Evolutionary conservation across 2,888 invertebrate genomes (phyloP).

Genomic region (Operophtera brumata): DNA sequence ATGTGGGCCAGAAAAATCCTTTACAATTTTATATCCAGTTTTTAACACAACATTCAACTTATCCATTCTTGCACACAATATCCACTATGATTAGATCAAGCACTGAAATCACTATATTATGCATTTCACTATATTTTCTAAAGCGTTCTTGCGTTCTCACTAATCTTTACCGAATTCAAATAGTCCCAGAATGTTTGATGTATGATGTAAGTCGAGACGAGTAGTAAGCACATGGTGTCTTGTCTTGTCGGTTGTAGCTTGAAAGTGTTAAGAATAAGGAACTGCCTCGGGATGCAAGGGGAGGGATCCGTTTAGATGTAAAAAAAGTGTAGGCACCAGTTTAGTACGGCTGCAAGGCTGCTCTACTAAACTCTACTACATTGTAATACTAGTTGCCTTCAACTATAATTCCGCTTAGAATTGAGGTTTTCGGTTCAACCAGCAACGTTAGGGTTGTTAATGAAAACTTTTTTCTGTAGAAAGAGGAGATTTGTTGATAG

Average conservation of each 20-base stretch:
- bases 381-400: constrained; percentile 25
- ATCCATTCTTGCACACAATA: constrained; percentile 53
- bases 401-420: no score
- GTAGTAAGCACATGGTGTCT: constrained; percentile 59
- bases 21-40: constrained; percentile 73
- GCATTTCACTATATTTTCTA: neutral
- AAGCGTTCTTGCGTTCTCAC: neutral
- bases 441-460: neutral
- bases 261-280: constrained; percentile 67
- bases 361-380: constrained; percentile 60
- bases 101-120: constrained; percentile 8
- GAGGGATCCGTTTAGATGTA: constrained; percentile 72
- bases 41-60: constrained; percentile 68
- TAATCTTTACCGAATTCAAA: constrained; percentile 9
- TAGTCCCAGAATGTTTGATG: constrained; percentile 29
- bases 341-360: constrained; percentile 50
- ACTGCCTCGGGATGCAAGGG: constrained; percentile 60
- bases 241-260: constrained; percentile 41
- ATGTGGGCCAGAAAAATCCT: constrained; percentile 67
- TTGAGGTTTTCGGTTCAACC: neutral
- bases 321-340: constrained; percentile 74
- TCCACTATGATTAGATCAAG: neutral
- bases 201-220: no score
- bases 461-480: no score
- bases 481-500: no score